A percentile compares a stretch with the other conserved stretches of the same genome.
These are phyloP conservation scores for Tachina grossa DNA, from an alignment of 2,888 invertebrate genomes.

Conservation along the genomic window DNA sequence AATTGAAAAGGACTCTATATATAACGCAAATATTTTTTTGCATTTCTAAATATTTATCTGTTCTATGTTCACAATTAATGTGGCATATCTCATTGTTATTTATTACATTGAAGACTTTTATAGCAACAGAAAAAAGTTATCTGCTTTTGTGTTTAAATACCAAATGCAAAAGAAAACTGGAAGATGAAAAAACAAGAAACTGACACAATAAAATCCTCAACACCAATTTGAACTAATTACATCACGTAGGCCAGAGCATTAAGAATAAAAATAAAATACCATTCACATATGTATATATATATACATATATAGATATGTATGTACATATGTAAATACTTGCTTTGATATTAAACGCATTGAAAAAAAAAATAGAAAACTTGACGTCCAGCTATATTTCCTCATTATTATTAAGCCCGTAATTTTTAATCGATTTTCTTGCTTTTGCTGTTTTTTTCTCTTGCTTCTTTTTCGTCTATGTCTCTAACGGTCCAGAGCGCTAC, in stretches of 20 bases:
- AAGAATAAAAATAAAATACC: neutral
- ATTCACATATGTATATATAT: neutral
- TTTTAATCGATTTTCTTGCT: conserved; percentile 62
- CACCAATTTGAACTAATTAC: conserved; percentile 59
- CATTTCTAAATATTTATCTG: no score
- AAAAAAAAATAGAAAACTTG: neutral
- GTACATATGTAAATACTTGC: neutral
- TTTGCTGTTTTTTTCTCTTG: neutral
- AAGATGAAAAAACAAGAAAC: conserved; percentile 1
- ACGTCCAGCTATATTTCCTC: conserved; percentile 49
- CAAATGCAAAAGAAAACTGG: conserved; percentile 13
- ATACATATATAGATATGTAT: no score
- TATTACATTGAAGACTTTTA: neutral
- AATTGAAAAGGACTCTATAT: no score
- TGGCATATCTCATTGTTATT: no score
- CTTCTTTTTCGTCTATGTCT: neutral
- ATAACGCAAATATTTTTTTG: no score
- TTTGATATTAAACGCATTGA: conserved; percentile 22
- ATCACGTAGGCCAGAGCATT: conserved; percentile 59
- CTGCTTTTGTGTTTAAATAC: neutral
- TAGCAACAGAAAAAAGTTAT: neutral
- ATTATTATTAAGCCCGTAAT: conserved; percentile 50
- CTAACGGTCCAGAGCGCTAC: conserved; percentile 9
- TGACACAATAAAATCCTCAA: conserved; percentile 32
- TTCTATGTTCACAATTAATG: no score